phyloP scores from a whole-genome alignment of 2,113 vertebrate genomes.

The Saimiri boliviensis region DNA sequence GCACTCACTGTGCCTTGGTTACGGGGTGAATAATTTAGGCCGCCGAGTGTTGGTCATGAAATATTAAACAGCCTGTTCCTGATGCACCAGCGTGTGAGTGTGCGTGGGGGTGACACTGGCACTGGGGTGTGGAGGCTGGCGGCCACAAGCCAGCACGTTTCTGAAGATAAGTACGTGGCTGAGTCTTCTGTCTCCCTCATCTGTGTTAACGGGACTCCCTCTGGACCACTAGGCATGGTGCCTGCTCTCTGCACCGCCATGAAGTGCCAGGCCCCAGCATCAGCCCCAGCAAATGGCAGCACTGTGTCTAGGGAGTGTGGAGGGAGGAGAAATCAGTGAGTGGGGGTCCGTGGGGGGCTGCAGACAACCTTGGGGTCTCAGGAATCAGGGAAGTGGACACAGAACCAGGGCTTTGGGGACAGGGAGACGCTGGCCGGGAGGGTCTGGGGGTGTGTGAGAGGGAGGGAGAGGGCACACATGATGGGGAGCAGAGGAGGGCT shows the following conservation, averaged over 20 bases:
- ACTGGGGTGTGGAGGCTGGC: neutral
- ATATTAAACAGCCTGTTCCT: conserved; percentile 86
- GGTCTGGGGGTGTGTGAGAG: too few relatives aligned
- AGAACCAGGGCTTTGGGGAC: neutral
- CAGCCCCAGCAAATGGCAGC: neutral
- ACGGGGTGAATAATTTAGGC: conserved; percentile 85
- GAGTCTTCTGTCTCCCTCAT: neutral
- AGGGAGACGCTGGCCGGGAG: neutral
- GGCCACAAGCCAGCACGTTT: neutral
- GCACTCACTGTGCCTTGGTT: conserved; percentile 70
- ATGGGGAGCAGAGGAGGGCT: neutral
- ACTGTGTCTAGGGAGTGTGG: neutral
- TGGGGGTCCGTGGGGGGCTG: neutral
- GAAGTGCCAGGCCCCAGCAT: neutral
- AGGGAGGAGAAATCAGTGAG: neutral
- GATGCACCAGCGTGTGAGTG: conserved; percentile 56
- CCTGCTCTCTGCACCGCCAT: accelerated
- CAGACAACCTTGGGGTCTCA: neutral
- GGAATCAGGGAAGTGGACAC: neutral
- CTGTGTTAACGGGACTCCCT: neutral
- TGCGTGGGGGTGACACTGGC: neutral
- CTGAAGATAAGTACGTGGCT: neutral
- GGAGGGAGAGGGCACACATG: neutral
- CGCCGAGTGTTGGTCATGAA: conserved; percentile 85
- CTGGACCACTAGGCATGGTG: neutral